These are phyloP conservation scores for Pangasianodon gigas DNA, from an alignment of 2,113 vertebrate species.

Conservation along the genomic window DNA sequence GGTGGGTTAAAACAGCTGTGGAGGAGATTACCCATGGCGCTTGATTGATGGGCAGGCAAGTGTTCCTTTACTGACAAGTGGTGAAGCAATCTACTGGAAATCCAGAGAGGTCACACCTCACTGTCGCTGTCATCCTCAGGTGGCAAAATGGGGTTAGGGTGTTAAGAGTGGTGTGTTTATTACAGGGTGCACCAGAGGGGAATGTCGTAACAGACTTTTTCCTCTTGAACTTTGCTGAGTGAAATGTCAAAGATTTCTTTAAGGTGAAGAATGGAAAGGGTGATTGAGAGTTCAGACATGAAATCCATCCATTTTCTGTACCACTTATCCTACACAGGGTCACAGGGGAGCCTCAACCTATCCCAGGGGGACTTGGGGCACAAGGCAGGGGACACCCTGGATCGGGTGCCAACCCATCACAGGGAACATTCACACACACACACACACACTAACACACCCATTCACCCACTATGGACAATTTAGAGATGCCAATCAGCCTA, in stretches of 20 bases:
- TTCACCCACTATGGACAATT: too few relatives aligned
- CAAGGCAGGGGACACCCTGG: too few relatives aligned
- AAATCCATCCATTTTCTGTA: not conserved
- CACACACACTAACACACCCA: too few relatives aligned
- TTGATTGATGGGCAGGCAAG: slow-evolving; percentile 57
- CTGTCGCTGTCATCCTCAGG: slow-evolving; percentile 19
- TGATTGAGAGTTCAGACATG: not conserved
- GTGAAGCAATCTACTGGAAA: slow-evolving; percentile 47
- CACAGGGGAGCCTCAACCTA: too few relatives aligned
- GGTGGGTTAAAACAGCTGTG: slow-evolving; percentile 55
- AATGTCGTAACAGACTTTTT: slow-evolving; percentile 2
- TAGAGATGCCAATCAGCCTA: too few relatives aligned
- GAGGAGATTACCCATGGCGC: slow-evolving; percentile 40
- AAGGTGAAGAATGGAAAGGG: not conserved
- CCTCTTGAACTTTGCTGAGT: not conserved
- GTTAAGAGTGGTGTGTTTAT: slow-evolving; percentile 37
- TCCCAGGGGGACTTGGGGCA: too few relatives aligned
- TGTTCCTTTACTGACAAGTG: slow-evolving; percentile 46
- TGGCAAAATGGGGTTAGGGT: slow-evolving; percentile 38
- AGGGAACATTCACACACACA: too few relatives aligned
- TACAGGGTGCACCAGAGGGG: not conserved
- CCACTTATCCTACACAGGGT: too few relatives aligned
- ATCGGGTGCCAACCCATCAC: too few relatives aligned
- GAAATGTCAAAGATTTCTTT: slow-evolving; percentile 11
- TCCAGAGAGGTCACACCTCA: slow-evolving; percentile 37